A percentile compares a stretch with the other conserved stretches of the same genome.
Evolutionary conservation across 2,797 vertebrate species (phyloP).

Genomic region (Catharus ustulatus): DNA sequence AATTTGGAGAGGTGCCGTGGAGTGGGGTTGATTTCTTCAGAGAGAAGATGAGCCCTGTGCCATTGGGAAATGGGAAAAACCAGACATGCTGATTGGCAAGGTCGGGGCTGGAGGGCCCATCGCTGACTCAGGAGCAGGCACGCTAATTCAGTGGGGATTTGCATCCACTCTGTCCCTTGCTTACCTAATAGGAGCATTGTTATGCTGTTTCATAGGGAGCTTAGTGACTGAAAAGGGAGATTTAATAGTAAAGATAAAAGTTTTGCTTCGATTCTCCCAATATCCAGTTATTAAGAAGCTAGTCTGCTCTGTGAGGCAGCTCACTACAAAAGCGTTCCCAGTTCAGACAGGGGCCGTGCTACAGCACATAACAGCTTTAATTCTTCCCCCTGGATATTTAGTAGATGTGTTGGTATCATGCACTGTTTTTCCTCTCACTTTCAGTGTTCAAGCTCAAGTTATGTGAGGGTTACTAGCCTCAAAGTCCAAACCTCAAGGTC

Average conservation of each 20-base stretch:
- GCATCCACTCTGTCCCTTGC: conserved; percentile 53
- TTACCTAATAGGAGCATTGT: conserved; percentile 66
- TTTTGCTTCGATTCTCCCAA: conserved; percentile 59
- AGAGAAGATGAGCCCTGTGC: conserved; percentile 14
- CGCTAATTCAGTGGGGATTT: conserved; percentile 55
- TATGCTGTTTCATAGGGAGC: conserved; percentile 53
- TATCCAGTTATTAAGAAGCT: conserved; percentile 33
- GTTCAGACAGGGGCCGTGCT: neutral
- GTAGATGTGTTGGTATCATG: neutral
- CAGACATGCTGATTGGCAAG: conserved; percentile 61
- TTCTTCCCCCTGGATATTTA: neutral
- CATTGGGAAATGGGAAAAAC: conserved; percentile 40
- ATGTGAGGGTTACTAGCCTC: neutral
- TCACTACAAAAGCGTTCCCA: neutral
- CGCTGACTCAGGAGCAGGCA: conserved; percentile 45
- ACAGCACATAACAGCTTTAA: neutral
- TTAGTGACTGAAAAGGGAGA: conserved; percentile 61
- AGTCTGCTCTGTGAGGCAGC: conserved; percentile 25
- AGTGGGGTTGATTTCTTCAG: conserved; percentile 11
- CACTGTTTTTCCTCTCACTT: neutral
- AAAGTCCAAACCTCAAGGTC: conserved; percentile 38
- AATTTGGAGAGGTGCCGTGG: conserved; percentile 15
- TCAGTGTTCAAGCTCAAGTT: neutral
- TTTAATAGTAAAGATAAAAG: conserved; percentile 64
- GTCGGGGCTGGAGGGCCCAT: conserved; percentile 42